Evolutionary conservation across 2,888 invertebrate genomes (phyloP).

Genomic region (Netelia fuscicornis): DNA sequence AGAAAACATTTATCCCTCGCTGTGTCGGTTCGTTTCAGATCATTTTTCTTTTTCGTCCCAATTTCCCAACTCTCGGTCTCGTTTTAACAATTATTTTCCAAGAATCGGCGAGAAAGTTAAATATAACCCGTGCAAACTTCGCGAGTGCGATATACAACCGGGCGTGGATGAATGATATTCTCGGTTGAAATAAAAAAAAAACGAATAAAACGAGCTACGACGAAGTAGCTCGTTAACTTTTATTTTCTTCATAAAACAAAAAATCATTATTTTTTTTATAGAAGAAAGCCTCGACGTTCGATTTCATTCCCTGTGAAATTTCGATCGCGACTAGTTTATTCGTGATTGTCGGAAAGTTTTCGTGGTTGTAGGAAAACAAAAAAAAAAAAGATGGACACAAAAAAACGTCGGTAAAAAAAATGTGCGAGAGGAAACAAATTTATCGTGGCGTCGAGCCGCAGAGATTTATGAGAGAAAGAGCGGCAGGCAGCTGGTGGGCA

Average conservation of each 20-base stretch:
- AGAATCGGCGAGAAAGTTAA: slow-evolving; percentile 52
- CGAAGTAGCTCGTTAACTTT: background rate
- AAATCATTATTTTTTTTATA: background rate
- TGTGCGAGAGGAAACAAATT: slow-evolving; percentile 9
- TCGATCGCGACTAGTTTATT: slow-evolving; percentile 40
- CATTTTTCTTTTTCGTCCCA: too few species aligned
- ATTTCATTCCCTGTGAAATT: slow-evolving; percentile 51
- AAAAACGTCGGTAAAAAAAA: background rate
- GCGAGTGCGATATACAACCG: background rate
- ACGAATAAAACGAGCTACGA: background rate
- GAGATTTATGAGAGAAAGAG: slow-evolving; percentile 24
- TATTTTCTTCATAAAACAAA: too few species aligned
- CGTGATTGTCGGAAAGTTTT: slow-evolving; percentile 21
- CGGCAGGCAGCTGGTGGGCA: slow-evolving; percentile 4
- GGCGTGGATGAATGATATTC: slow-evolving; percentile 14
- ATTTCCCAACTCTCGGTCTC: background rate
- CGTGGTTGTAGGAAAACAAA: background rate
- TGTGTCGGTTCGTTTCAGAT: too few species aligned
- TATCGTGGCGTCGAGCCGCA: slow-evolving; percentile 23
- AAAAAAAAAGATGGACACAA: background rate
- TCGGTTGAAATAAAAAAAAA: background rate
- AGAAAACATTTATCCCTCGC: background rate
- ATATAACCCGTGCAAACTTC: slow-evolving; percentile 10
- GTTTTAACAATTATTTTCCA: slow-evolving; percentile 49
- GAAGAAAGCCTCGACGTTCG: slow-evolving; percentile 39